phyloP scores from a whole-genome alignment of 2,113 vertebrate species.

The Mungos mungo region DNA sequence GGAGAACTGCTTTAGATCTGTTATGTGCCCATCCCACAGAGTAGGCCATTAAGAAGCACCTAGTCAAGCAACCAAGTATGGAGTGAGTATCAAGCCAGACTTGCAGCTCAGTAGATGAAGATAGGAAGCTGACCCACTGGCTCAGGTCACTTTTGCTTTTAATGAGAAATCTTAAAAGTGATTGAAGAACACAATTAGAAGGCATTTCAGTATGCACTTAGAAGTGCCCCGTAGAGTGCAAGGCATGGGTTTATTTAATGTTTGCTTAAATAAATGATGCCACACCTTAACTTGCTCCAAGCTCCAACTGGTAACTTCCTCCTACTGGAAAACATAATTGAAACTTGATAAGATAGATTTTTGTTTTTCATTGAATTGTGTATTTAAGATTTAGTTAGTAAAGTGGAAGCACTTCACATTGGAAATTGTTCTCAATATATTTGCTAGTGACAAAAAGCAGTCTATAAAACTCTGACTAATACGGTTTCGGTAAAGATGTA shows the following conservation, averaged over 20 bases:
- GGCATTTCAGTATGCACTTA: background rate
- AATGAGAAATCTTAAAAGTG: background rate
- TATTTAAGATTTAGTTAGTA: background rate
- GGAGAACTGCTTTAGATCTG: background rate
- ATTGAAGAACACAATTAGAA: background rate
- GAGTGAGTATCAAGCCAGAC: constrained; percentile 53
- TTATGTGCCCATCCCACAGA: constrained; percentile 34
- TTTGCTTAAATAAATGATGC: background rate
- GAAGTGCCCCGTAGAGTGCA: background rate
- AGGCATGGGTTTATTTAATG: background rate
- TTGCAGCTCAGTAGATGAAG: background rate
- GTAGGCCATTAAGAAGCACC: background rate
- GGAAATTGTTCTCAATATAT: background rate
- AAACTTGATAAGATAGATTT: background rate
- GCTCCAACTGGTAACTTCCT: background rate
- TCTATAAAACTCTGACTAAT: background rate
- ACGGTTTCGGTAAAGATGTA: background rate
- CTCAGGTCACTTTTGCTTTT: constrained; percentile 12
- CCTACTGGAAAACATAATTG: background rate
- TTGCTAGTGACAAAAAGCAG: constrained; percentile 22
- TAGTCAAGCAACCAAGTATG: constrained; percentile 24
- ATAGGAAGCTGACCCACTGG: background rate
- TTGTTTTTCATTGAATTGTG: background rate
- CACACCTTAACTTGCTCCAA: background rate
- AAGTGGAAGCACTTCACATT: background rate